Conservation (phyloP, 1,140 invertebrate species). For the Philopotamus ludificatus region DNA sequence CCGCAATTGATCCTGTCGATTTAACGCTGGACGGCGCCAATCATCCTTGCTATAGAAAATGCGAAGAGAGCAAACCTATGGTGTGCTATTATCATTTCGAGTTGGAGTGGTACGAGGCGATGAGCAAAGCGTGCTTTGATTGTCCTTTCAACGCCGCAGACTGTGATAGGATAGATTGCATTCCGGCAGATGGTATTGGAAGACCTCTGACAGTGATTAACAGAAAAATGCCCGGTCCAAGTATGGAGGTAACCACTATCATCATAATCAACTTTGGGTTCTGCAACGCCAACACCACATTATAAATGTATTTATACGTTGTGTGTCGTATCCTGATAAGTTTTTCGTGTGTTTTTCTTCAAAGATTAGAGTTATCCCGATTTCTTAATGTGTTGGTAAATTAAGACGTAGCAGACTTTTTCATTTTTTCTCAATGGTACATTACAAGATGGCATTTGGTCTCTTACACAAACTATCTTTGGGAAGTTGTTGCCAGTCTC, state of each 20-base stretch:
- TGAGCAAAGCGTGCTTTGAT: slow-evolving; percentile 84
- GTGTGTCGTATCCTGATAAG: no score
- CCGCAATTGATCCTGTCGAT: not conserved
- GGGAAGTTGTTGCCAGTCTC: no score
- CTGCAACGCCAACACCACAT: no score
- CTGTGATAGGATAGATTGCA: slow-evolving; percentile 75
- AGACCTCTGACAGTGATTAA: slow-evolving; percentile 77
- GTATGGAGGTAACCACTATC: slow-evolving; percentile 66
- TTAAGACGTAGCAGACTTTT: no score
- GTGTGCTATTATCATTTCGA: slow-evolving; percentile 70
- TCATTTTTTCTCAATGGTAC: no score
- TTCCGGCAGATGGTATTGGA: slow-evolving; percentile 76
- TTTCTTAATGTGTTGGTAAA: no score
- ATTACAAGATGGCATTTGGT: no score
- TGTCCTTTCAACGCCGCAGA: slow-evolving; percentile 77
- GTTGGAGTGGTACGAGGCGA: slow-evolving; percentile 76
- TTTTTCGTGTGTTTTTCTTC: no score
- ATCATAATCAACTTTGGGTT: no score
- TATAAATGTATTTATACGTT: no score
- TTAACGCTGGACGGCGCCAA: slow-evolving; percentile 43
- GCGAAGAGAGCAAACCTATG: slow-evolving; percentile 58
- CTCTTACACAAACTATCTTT: no score
- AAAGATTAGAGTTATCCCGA: no score
- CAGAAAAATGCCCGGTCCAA: slow-evolving; percentile 82
- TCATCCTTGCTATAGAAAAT: slow-evolving; percentile 55